Evolutionary conservation across 2,888 invertebrate genomes (phyloP), one percentile per base, ranked within the genome.

Genomic region (Terebella lapidaria): DNA sequence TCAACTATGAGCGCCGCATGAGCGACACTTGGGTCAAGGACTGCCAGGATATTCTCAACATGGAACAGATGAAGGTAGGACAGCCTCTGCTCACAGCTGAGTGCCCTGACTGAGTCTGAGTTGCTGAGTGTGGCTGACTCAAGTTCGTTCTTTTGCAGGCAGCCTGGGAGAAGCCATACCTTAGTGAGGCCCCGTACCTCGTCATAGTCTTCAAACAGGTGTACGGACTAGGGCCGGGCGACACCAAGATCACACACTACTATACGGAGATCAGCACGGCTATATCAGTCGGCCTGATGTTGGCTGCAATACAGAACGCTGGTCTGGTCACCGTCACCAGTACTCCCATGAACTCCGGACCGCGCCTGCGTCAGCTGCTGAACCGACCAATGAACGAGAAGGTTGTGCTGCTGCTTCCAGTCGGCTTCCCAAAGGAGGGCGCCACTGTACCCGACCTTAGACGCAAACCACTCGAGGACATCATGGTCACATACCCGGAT

Each of bases 321-420:
- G 94, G 94, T 0, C 81, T 94, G 53, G 90, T 88, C 53, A 89
- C 94, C 0, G 82, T 94, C 46, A 90, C 92, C 0, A 92, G 93
- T 2, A 94, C 94, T 0, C 94, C 94, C 0, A 81, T 94, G 53
- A 94, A 94, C 79, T 92, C 93, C 80, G 92, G 92, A 10, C 87
- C 91, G 2, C 87, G 89, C 0, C 83, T 94, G 25, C 84, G 91
- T 15, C 81, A 82, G 24, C 83, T 94, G 3, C 84, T 94, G 1
- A 83, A 84, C n/a, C 84, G 94, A 56, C 94, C 94, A 0, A 70
- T 76, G 0, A 88, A 89, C 72, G 94, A 94, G 78, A 90, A 92
- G 68, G 67, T 72, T 63, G 82, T 94, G 26, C 84, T 89, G 3
- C 84, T 94, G 3, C 81, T 94, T 18, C 93, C 94, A 0, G 87